A percentile compares a stretch with the other conserved stretches of the same genome.
These are phyloP conservation scores for Semicossyphus pulcher DNA, from an alignment of 2,113 vertebrate genomes.

Conservation along the genomic window DNA sequence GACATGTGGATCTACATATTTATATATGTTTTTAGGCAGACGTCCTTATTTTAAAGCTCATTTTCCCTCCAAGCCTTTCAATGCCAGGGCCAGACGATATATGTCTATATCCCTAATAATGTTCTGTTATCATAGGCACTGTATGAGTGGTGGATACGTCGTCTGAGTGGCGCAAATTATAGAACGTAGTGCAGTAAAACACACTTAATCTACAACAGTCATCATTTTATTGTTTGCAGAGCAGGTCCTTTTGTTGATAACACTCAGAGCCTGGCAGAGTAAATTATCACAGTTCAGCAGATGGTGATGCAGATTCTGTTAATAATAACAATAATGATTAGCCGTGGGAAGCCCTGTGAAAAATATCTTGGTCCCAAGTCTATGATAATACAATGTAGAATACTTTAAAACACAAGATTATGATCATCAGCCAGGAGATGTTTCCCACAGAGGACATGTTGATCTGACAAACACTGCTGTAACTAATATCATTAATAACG, in stretches of 20 bases:
- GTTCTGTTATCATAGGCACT: background rate
- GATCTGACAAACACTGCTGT: background rate
- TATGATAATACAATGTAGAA: background rate
- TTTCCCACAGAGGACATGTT: conserved; percentile 2
- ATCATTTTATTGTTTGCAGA: conserved; percentile 35
- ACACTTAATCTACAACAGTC: conserved; percentile 5
- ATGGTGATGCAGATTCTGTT: conserved; percentile 52
- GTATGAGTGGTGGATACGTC: background rate
- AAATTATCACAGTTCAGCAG: conserved; percentile 52
- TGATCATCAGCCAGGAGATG: background rate
- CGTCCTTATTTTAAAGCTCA: conserved; percentile 1
- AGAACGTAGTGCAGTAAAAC: background rate
- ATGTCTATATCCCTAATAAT: background rate
- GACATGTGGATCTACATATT: conserved; percentile 29
- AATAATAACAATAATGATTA: conserved; percentile 38
- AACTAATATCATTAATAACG: background rate
- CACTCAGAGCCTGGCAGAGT: conserved; percentile 22
- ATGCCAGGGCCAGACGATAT: background rate
- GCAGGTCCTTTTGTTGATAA: conserved; percentile 35
- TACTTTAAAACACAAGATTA: background rate
- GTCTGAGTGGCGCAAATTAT: background rate
- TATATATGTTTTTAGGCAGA: conserved; percentile 8
- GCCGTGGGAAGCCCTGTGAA: conserved; percentile 10
- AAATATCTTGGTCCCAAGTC: background rate
- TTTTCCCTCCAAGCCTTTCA: background rate